Conservation (phyloP, 2,797 vertebrate genomes). For the Enteromius treurensis region DNA sequence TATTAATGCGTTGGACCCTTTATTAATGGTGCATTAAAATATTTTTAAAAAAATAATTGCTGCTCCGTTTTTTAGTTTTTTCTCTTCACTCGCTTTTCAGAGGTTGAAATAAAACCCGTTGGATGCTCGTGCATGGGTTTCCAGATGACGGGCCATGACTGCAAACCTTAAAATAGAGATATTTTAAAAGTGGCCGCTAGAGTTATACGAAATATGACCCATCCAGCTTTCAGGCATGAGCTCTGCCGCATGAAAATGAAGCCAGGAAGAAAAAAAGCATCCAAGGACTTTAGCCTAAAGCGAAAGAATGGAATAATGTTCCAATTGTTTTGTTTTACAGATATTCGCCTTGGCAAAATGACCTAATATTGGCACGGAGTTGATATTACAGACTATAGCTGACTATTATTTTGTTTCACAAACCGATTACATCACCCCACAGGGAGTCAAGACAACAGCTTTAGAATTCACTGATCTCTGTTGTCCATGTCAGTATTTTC, state of each 20-base stretch:
- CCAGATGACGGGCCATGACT: background rate
- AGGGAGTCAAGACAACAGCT: background rate
- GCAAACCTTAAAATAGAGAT: background rate
- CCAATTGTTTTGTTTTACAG: background rate
- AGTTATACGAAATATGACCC: background rate
- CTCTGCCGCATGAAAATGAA: background rate
- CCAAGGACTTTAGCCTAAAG: background rate
- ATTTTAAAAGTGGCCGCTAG: background rate
- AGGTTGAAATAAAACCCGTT: background rate
- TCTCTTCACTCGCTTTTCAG: slow-evolving; percentile 21
- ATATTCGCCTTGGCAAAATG: background rate
- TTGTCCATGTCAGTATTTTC: background rate
- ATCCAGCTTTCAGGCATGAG: background rate
- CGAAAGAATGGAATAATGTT: background rate
- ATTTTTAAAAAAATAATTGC: slow-evolving; percentile 83
- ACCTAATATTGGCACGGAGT: background rate
- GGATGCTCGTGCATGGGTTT: background rate
- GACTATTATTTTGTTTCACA: background rate
- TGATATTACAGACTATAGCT: background rate
- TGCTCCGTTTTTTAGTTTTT: background rate
- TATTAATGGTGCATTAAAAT: slow-evolving; percentile 91
- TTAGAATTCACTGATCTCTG: background rate
- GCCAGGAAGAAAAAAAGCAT: background rate
- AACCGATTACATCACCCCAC: background rate
- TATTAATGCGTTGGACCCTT: slow-evolving; percentile 88